Percentiles rank a stretch among this genome's conserved stretches.
These are phyloP conservation scores for Aspidiotus rigidus DNA, from an alignment of 2,888 invertebrate species.

Conservation along the genomic window DNA sequence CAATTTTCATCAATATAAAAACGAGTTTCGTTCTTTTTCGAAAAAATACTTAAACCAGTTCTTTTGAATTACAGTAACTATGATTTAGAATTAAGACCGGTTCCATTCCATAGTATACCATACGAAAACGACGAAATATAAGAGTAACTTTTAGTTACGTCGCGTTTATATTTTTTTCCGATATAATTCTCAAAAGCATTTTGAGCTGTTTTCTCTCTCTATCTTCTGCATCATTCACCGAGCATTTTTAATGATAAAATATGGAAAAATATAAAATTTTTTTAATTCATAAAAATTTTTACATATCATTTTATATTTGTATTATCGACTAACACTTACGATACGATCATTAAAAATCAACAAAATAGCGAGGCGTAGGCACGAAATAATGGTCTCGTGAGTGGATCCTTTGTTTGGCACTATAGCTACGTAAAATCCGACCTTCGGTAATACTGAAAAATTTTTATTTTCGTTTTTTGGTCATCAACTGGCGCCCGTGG, in stretches of 20 bases:
- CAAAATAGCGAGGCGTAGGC: too few species aligned
- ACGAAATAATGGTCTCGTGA: too few species aligned
- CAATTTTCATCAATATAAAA: slow-evolving; percentile 20
- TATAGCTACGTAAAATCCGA: too few species aligned
- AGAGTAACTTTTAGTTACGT: neutral
- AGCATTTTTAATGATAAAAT: neutral
- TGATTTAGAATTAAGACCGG: too few species aligned
- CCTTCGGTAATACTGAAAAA: too few species aligned
- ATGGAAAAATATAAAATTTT: too few species aligned
- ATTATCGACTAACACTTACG: too few species aligned
- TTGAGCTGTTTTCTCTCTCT: neutral
- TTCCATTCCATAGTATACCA: neutral
- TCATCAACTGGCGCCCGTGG: neutral
- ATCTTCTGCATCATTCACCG: neutral
- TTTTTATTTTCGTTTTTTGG: too few species aligned
- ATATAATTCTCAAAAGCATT: neutral
- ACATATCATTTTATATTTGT: too few species aligned
- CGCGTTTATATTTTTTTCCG: neutral
- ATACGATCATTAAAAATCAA: too few species aligned
- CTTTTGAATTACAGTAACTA: neutral
- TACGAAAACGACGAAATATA: slow-evolving; percentile 1
- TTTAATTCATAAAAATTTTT: too few species aligned
- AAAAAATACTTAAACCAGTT: slow-evolving; percentile 10
- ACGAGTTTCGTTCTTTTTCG: neutral
- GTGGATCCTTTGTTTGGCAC: too few species aligned